phyloP scores from a whole-genome alignment of 2,888 invertebrate species.

The Megaustenia siamemsis region DNA sequence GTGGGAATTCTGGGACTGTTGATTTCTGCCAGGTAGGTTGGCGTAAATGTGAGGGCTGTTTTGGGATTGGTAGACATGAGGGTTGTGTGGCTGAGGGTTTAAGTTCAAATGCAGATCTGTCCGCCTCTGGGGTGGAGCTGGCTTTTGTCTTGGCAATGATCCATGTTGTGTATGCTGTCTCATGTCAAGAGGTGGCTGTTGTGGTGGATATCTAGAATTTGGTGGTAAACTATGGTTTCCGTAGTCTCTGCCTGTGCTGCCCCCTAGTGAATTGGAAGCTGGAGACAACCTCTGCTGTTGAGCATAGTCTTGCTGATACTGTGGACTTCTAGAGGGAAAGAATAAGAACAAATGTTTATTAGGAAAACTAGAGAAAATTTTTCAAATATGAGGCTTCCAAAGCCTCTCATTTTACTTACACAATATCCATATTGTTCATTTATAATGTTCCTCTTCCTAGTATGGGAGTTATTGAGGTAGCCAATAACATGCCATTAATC shows the following conservation, averaged over 20 bases:
- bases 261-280: conserved; percentile 11
- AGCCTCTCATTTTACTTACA: too few relatives aligned
- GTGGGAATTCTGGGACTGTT: background rate
- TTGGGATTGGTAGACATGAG: background rate
- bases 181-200: background rate
- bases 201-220: background rate
- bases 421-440: too few relatives aligned
- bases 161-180: conserved; percentile 1
- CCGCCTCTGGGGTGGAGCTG: conserved; percentile 6
- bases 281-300: conserved; percentile 30
- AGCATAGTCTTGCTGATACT: background rate
- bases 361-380: too few relatives aligned
- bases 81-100: background rate
- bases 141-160: conserved; percentile 31
- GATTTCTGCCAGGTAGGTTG: conserved; percentile 63
- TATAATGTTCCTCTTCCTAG: too few relatives aligned
- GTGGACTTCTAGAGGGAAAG: background rate
- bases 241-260: background rate
- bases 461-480: too few relatives aligned
- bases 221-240: background rate
- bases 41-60: conserved; percentile 69
- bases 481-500: too few relatives aligned
- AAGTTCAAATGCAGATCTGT: conserved; percentile 45
- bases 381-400: too few relatives aligned
- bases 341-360: too few relatives aligned